phyloP scores from a whole-genome alignment of 2,113 vertebrate species.

The Fulica atra region DNA sequence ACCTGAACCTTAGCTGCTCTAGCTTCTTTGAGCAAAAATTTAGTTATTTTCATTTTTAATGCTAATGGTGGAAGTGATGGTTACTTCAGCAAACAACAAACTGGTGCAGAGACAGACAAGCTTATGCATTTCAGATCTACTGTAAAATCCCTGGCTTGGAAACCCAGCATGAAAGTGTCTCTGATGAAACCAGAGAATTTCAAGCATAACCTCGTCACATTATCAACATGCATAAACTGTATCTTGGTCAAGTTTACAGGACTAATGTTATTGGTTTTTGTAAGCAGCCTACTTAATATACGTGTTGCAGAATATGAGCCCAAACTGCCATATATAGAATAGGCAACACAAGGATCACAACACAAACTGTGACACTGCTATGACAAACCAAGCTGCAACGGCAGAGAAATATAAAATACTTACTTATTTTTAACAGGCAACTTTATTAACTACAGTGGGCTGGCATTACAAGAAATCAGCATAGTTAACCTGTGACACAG shows the following conservation, averaged over 20 bases:
- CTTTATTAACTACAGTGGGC: not conserved
- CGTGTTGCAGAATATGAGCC: not conserved
- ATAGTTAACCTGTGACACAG: not conserved
- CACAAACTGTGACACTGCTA: not conserved
- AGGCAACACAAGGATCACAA: not conserved
- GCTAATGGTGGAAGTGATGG: not conserved
- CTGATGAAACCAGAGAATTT: not conserved
- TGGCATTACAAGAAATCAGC: not conserved
- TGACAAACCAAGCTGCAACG: not conserved
- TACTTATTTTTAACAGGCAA: not conserved
- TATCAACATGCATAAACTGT: not conserved
- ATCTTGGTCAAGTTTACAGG: not conserved
- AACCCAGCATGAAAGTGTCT: not conserved
- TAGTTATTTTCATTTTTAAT: slow-evolving; percentile 27
- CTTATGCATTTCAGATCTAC: not conserved
- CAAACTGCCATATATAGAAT: not conserved
- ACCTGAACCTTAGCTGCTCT: not conserved
- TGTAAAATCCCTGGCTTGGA: not conserved
- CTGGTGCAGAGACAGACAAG: not conserved
- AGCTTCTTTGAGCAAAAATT: not conserved
- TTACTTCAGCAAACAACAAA: not conserved
- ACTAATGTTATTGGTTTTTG: not conserved
- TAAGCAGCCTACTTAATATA: not conserved
- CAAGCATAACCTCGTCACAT: not conserved
- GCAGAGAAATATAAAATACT: not conserved